A percentile compares a stretch with the other conserved stretches of the same genome.
phyloP scores from a whole-genome alignment of 2,797 vertebrate genomes.

The Pempheris klunzingeri region DNA sequence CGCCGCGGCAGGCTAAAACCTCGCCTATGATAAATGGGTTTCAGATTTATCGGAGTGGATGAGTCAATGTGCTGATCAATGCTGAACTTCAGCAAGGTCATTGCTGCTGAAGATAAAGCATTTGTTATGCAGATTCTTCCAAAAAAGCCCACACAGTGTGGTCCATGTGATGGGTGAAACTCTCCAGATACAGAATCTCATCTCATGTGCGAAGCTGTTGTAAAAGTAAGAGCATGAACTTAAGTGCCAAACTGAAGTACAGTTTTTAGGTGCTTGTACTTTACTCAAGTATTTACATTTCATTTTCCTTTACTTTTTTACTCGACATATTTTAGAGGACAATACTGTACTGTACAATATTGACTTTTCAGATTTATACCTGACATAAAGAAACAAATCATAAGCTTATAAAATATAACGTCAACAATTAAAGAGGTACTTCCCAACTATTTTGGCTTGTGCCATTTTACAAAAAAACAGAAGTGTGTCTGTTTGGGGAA shows the following conservation, averaged over 20 bases:
- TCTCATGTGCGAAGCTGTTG: background rate
- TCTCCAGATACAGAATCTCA: background rate
- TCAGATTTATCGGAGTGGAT: constrained; percentile 70
- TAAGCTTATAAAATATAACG: background rate
- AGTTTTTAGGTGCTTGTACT: background rate
- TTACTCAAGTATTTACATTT: background rate
- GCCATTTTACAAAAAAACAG: no score
- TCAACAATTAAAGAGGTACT: no score
- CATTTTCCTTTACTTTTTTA: background rate
- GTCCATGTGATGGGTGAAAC: constrained; percentile 13
- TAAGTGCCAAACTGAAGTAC: background rate
- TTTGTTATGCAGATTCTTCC: constrained; percentile 69
- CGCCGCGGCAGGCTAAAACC: constrained; percentile 57
- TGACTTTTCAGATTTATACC: background rate
- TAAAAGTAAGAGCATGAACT: background rate
- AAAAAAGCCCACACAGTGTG: constrained; percentile 33
- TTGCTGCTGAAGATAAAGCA: constrained; percentile 60
- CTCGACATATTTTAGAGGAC: background rate
- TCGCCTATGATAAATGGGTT: constrained; percentile 79
- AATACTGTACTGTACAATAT: background rate
- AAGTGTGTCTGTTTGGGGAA: background rate
- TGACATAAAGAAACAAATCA: background rate
- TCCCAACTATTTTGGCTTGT: no score
- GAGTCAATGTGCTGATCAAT: constrained; percentile 80
- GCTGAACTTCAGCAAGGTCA: constrained; percentile 75